Base-by-base conservation (phyloP, 2,797 vertebrate genomes). In the Scyliorhinus canicula region DNA sequence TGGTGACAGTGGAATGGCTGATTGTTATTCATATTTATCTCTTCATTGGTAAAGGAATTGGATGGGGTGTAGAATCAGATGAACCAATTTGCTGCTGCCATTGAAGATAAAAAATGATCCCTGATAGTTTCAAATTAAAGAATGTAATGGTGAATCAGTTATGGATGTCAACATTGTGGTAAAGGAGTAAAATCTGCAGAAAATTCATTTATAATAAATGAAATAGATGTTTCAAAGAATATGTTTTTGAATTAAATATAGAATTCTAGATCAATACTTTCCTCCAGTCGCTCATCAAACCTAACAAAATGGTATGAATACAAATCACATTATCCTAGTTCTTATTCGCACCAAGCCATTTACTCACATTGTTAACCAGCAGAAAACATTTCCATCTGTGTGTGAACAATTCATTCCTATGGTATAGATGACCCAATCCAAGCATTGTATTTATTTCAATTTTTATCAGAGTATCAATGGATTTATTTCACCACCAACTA, bases 211-310 rank as follows among this genome's bases (percentile, higher is more conserved):
- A 63, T 65, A 67, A 93, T 93, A 63, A 93, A 44, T 44, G 40
- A 44, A 93, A 65, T 26, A 44, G 35, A 40, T 93, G 60, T 93
- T 24, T 40, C 21, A 9, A 93, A 31, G 8, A 65, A 65, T 24
- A 93, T 24, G 50, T 91, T 40, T 63, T 65, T 65, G 86, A 90
- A 63, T 60, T 93, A 93, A 91, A 65, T 60, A 40, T 40, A 93
- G 35, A 63, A 63, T 44, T 93, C 26, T 31, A 31, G 50, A 31
- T 86, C 28, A 86, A 86, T 31, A 86, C 26, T 86, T 55, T 31
- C 84, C 50, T 86, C 47, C 47, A 86, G 26, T 35, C 55, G 28
- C 28, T 86, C 28, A 55, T 55, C 47, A 50, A 31, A 86, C 4
- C 47, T 28, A 52, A 55, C 84, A 86, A 55, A 55, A 86, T 52